A percentile compares a stretch with the other conserved stretches of the same genome.
Evolutionary conservation across 2,888 invertebrate species (phyloP).

Genomic region (Thelaira solivaga): DNA sequence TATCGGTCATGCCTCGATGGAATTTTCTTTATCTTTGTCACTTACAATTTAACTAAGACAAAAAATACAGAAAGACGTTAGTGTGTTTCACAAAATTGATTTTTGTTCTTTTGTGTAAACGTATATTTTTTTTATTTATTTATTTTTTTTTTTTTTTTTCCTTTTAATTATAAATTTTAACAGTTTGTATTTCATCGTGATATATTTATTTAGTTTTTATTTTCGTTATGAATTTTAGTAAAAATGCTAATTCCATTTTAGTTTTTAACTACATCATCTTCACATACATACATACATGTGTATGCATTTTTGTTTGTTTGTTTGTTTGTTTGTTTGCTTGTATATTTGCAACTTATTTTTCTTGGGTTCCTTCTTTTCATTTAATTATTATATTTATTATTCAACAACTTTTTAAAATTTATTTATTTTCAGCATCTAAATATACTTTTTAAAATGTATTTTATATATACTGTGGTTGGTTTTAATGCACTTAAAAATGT

Average conservation of each 20-base stretch:
- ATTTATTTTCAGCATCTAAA: constrained; percentile 65
- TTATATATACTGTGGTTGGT: constrained; percentile 55
- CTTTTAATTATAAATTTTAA: constrained; percentile 59
- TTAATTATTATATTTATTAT: constrained; percentile 29
- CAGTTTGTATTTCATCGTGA: constrained; percentile 68
- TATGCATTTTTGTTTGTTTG: no score
- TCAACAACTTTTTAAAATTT: constrained; percentile 68
- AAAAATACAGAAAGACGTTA: no score
- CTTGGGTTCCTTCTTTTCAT: not conserved
- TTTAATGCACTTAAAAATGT: constrained; percentile 61
- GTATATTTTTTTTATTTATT: not conserved
- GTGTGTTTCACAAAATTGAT: not conserved
- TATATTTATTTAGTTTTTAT: constrained; percentile 3
- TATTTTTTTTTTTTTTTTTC: no score
- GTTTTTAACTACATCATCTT: constrained; percentile 51
- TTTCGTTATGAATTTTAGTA: constrained; percentile 38
- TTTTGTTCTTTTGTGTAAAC: not conserved
- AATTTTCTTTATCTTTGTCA: no score
- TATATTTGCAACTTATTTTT: constrained; percentile 66
- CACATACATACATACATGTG: constrained; percentile 66
- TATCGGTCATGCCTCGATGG: no score
- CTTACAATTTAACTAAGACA: no score
- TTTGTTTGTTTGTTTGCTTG: no score
- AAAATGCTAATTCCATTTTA: constrained; percentile 45
- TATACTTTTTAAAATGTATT: constrained; percentile 63